Evolutionary conservation across 2,888 invertebrate species (phyloP).

Genomic region (Ctena decussata): DNA sequence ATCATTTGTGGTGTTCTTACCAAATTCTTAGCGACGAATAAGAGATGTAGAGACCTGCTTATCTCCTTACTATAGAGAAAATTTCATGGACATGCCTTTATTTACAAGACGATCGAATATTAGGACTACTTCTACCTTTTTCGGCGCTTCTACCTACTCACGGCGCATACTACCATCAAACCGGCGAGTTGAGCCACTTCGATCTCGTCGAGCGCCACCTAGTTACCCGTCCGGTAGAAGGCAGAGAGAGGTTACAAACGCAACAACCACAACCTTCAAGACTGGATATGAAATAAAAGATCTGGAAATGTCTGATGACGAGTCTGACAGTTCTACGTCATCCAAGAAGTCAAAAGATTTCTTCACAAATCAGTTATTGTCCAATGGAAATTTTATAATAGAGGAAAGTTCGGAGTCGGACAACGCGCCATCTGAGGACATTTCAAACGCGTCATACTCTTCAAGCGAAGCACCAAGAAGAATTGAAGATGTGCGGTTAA

Average conservation of each 20-base stretch:
- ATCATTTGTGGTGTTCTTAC: too few relatives aligned
- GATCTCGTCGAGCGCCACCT: slow-evolving; percentile 41
- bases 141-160: slow-evolving; percentile 15
- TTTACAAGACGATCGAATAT: slow-evolving; percentile 39
- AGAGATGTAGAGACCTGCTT: too few relatives aligned
- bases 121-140: slow-evolving; percentile 36
- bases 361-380: slow-evolving; percentile 29
- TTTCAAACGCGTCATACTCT: slow-evolving; percentile 35
- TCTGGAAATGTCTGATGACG: slow-evolving; percentile 34
- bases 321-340: slow-evolving; percentile 25
- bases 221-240: slow-evolving; percentile 45
- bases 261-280: slow-evolving; percentile 47
- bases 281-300: slow-evolving; percentile 53
- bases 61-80: too few relatives aligned
- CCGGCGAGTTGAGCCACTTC: slow-evolving; percentile 25
- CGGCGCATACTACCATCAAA: slow-evolving; percentile 24
- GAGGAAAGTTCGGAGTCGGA: slow-evolving; percentile 59
- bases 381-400: slow-evolving; percentile 22
- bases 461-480: slow-evolving; percentile 3
- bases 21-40: too few relatives aligned
- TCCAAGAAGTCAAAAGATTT: slow-evolving; percentile 41
- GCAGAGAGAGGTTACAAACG: slow-evolving; percentile 42
- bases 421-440: slow-evolving; percentile 12
- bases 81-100: slow-evolving; percentile 56
- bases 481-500: slow-evolving; percentile 4